Evolutionary conservation across 2,888 invertebrate genomes (phyloP), one percentile per base, ranked within the genome.

Genomic region (Harpalus rufipes): DNA sequence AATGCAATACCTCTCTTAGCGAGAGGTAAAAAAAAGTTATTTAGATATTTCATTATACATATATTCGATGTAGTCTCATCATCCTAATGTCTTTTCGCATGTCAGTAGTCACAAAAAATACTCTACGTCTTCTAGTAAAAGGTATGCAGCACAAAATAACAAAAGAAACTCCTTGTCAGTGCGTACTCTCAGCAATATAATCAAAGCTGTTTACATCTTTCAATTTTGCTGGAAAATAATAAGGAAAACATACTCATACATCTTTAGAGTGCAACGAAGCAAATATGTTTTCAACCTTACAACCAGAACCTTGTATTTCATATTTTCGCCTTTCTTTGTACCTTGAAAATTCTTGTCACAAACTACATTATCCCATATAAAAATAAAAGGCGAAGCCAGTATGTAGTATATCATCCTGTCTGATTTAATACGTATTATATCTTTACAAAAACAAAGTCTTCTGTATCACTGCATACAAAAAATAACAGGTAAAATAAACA

Each of bases 191-290:
- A 51, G 44, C 44, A 51, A 51, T 12, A 51, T 51, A 51, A 51
- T 8, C 44, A 51, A 12, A 51, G 12, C 44, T 51, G 44, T 51
- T 51, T 51, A 51, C 44, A 51, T 51, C 44, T 51, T 51, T 51
- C 44, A 51, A 12, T 51, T 51, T 12, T 51, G 44, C 10, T 12
- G 12, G 44, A 51, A 51, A 51, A 51, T 51, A 51, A 51, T 12
- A 51, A 51, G 44, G 10, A 51, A 12, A 51, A 12, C 44, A 51
- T 51, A 51, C 44, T 8, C 44, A 51, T 51, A 51, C 44, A 51
- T 51, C 44, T 51, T 51, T 51, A 51, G 44, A 10, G 44, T 51
- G 44, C 44, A 51, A 51, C 44, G 44, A 51, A 51, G 44, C 44
- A 51, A 51, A 51, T 51, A 51, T 51, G 44, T 51, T 51, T 51